Evolutionary conservation across 1,140 invertebrate genomes (phyloP), one percentile per base, ranked within the genome.

Genomic region (Pinna nobilis): DNA sequence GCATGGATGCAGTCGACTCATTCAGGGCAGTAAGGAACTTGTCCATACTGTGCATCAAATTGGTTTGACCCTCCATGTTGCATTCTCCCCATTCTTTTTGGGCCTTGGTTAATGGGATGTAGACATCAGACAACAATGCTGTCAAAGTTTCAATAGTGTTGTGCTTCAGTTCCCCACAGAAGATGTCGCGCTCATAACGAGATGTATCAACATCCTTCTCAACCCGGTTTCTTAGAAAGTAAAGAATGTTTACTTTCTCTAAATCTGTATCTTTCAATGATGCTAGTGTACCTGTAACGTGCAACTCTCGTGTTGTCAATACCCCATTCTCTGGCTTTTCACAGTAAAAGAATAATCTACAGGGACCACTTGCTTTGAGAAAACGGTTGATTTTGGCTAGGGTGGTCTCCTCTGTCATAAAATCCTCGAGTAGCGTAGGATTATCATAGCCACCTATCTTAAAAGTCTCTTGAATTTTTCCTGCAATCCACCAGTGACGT

Each of bases 401-500:
- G 33, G 84, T 87, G 7, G 73, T 66, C 35, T 85, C 82, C 61
- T 87, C 82, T 47, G 82, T 83, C 80, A 89, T 87, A 72, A 88
- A 88, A 75, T 88, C 86, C 68, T 89, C 87, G 53, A 88, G 47
- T 63, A 86, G 64, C 39, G 86, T 85, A 15, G 87, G 85, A 70
- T 87, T 87, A 57, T 87, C 87, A 77, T 82, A 85, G 37, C 85
- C 84, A 23, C 86, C 86, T 44, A 88, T 84, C 70, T 81, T 85
- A 69, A 89, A 89, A 60, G 84, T 88, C 75, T 89, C 87, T 67
- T 88, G 87, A 65, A 88, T 88, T 77, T 87, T 88, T 7, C 83
- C 81, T 47, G 88, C 86, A 18, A 89, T 87, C 88, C 88, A 89
- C 88, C 88, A 89, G 71, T 89, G 88, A 70, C 88, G 78, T 80